Base-by-base conservation (phyloP, 2,113 vertebrate genomes). In the Murina feae region DNA sequence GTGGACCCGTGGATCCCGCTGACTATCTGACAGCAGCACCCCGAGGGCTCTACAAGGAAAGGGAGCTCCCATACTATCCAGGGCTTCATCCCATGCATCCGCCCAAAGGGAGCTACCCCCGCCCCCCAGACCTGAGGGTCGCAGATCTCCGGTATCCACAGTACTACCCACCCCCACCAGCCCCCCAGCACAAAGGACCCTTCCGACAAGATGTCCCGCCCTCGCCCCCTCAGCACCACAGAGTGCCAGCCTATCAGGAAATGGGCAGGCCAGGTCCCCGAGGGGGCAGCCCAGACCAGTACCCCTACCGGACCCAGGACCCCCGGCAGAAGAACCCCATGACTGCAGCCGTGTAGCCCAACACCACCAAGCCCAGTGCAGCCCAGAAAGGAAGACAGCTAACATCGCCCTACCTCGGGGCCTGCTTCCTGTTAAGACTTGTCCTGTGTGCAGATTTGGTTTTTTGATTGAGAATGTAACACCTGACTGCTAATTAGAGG, bases 151-250 rank as follows among this genome's bases (percentile, higher is more conserved):
- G 98, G 55, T 98, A 99, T 78, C 98, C 99, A 2, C 98, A 98
- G 28, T 99, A 99, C 96, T 99, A 99, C 95, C 97, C 98, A 18
- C 98, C 98, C 39, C 98, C 97, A 0, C 95, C 97, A 0, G 95
- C 98, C 13, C 96, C 82, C 47, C 99, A 99, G 95, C 99, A 99
- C 83, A 99, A 99, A 97, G 99, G 99, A 89, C 99, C 99, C 17
- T 96, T 99, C 90, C 98, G 99, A 21, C 99, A 99, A 97, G 99
- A 99, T 0, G 99, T 99, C 37, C 99, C 99, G 0, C 99, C 99
- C 5, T 99, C 99, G 6, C 99, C 99, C 16, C 98, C 99, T 28
- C 98, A 98, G 68, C 97, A 98, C 20, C 98, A 99, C 25, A 98
- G 99, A 71, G 98, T 98, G 14, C 98, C 98, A 9, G 98, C 98